A percentile compares a stretch with the other conserved stretches of the same genome.
Evolutionary conservation across 1,140 invertebrate species (phyloP).

Genomic region (Aphaenogaster rudis): DNA sequence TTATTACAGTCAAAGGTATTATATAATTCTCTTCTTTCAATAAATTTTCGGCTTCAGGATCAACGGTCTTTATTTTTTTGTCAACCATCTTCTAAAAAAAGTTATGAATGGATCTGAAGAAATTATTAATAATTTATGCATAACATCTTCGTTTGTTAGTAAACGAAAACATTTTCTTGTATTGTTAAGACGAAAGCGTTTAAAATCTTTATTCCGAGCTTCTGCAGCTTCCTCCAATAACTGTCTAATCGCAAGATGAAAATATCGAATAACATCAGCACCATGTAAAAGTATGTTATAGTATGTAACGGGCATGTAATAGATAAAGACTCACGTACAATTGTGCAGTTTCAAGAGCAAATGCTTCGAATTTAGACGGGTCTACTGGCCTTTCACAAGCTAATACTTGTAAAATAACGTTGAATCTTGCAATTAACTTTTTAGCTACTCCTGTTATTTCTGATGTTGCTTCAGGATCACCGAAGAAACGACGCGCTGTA

Average conservation of each 20-base stretch:
- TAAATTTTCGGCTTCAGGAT: constrained; percentile 11
- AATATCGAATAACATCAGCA: neutral
- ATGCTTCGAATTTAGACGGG: neutral
- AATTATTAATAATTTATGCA: neutral
- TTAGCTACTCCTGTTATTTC: constrained; percentile 44
- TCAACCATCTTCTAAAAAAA: neutral
- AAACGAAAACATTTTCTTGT: constrained; percentile 11
- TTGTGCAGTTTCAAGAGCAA: no score
- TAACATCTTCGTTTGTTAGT: neutral
- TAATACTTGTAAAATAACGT: constrained; percentile 31
- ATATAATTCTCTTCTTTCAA: neutral
- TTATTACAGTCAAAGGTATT: no score
- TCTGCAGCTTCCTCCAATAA: neutral
- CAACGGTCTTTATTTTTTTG: constrained; percentile 5
- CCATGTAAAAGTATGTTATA: neutral
- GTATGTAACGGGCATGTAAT: neutral
- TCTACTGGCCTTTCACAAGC: constrained; percentile 7
- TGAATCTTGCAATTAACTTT: constrained; percentile 33
- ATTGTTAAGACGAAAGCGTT: constrained; percentile 7
- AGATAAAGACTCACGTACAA: neutral
- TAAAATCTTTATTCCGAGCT: constrained; percentile 13
- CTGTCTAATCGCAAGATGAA: constrained; percentile 6
- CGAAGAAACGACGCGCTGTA: constrained; percentile 44
- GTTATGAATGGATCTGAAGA: constrained; percentile 17
- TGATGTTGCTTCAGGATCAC: neutral